Conservation (phyloP, 2,113 vertebrate genomes). For the Python bivittatus region DNA sequence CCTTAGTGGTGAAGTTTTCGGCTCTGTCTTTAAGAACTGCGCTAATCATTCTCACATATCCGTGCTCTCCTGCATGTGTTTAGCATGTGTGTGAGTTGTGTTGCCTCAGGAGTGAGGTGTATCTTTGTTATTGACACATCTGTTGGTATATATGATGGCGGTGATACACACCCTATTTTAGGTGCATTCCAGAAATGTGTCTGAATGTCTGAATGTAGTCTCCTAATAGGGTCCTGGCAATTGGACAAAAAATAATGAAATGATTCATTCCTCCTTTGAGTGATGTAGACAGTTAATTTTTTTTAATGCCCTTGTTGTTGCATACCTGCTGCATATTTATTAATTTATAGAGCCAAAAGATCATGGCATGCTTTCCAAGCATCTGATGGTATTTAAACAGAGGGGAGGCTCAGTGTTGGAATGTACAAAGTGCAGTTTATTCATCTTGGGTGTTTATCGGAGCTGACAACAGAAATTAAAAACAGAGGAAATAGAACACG, state of each 20-base stretch:
- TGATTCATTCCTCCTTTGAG: conserved; percentile 14
- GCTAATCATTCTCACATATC: background rate
- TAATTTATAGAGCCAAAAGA: background rate
- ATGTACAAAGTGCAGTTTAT: background rate
- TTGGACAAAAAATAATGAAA: background rate
- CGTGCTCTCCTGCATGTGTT: background rate
- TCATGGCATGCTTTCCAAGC: background rate
- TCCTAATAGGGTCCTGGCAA: background rate
- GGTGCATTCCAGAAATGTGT: background rate
- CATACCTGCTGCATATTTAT: background rate
- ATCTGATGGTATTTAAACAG: background rate
- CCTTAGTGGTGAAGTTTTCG: background rate
- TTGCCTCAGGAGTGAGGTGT: background rate
- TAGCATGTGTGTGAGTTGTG: background rate
- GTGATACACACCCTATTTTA: background rate
- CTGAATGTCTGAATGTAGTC: background rate
- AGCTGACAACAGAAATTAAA: background rate
- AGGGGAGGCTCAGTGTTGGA: background rate
- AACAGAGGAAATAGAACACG: background rate
- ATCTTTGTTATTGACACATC: background rate
- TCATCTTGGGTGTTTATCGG: background rate
- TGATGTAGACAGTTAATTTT: background rate
- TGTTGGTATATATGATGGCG: background rate
- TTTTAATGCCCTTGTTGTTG: background rate
- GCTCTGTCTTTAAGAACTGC: background rate